Evolutionary conservation across 2,113 vertebrate genomes (phyloP), one percentile per base, ranked within the genome.

Genomic region (Strix uralensis): DNA sequence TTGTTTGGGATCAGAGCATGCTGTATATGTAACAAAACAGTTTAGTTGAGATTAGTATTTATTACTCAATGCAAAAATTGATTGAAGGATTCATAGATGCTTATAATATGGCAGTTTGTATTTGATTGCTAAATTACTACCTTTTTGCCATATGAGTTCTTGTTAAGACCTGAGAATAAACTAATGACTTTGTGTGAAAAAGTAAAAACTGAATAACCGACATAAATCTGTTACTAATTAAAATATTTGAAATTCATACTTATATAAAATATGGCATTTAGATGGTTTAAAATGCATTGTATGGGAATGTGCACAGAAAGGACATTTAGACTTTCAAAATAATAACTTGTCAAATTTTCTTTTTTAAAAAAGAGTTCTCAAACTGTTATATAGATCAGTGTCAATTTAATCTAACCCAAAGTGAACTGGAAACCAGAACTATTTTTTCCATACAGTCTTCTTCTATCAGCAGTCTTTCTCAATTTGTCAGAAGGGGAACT

Each of bases 31-130:
- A 96, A 89, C 70, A 94, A 89, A 94, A 96, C 89, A 95, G 62
- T 95, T 94, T 75, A 96, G 49, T 84, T 55, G 92, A 95, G 97
- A 92, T 96, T 97, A 96, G 80, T 92, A 87, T 80, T 89, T 79
- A 89, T 94, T 94, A 70, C 70, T 95, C 27, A 69, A 70, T 1
- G 19, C 65, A 89, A 77, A 96, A 90, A 82, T 51, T 93, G 81
- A 94, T 96, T 89, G 91, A 91, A 87, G 81, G 44, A 54, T 75
- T 92, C 66, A 3, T 54, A 82, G 83, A 52, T n/a, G 42, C 58
- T 87, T 69, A 79, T 42, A 91, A 51, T 69, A 87, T 26, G 5
- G 13, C 36, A 16, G 25, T 71, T 88, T 90, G 51, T 58, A 46
- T 80, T 88, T 72, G 55, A 51, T 69, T 21, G 73, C 36, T 57